phyloP scores from a whole-genome alignment of 2,888 invertebrate species.

The Andrena bucephala region DNA sequence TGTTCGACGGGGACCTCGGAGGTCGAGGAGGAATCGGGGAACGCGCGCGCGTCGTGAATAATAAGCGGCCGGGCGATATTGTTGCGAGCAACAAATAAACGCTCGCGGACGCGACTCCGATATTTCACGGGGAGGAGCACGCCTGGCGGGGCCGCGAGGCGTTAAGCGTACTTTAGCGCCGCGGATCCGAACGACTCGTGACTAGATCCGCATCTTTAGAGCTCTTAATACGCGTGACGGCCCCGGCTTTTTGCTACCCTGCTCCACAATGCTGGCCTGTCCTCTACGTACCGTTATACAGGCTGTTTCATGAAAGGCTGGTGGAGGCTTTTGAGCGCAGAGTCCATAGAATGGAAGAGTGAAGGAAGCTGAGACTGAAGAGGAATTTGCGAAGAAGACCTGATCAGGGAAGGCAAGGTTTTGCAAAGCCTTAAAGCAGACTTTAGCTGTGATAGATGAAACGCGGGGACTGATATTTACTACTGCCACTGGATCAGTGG shows the following conservation, averaged over 20 bases:
- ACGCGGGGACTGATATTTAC: too few relatives aligned
- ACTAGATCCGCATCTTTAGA: slow-evolving; percentile 60
- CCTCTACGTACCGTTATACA: slow-evolving; percentile 47
- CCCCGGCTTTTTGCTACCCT: slow-evolving; percentile 12
- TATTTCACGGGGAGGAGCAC: slow-evolving; percentile 41
- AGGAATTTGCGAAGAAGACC: too few relatives aligned
- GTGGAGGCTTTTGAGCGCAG: neutral
- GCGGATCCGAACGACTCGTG: slow-evolving; percentile 20
- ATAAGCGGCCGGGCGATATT: slow-evolving; percentile 57
- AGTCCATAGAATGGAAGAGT: too few relatives aligned
- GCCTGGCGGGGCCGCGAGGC: slow-evolving; percentile 19
- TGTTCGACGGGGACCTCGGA: slow-evolving; percentile 33
- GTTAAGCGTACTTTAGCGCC: slow-evolving; percentile 56
- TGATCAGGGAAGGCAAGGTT: too few relatives aligned
- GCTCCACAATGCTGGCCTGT: slow-evolving; percentile 35
- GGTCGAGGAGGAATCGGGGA: slow-evolving; percentile 25
- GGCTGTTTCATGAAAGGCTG: neutral
- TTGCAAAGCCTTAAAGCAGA: too few relatives aligned
- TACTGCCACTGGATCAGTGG: too few relatives aligned
- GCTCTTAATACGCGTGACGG: slow-evolving; percentile 46
- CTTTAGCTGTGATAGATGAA: too few relatives aligned
- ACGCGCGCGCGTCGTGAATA: slow-evolving; percentile 59
- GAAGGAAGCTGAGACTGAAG: too few relatives aligned
- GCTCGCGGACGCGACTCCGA: slow-evolving; percentile 41
- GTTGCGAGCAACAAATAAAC: slow-evolving; percentile 69